Percentiles rank a stretch among this genome's conserved stretches.
Evolutionary conservation across 2,797 vertebrate species (phyloP).

Genomic region (Philypnodon macrostomus): DNA sequence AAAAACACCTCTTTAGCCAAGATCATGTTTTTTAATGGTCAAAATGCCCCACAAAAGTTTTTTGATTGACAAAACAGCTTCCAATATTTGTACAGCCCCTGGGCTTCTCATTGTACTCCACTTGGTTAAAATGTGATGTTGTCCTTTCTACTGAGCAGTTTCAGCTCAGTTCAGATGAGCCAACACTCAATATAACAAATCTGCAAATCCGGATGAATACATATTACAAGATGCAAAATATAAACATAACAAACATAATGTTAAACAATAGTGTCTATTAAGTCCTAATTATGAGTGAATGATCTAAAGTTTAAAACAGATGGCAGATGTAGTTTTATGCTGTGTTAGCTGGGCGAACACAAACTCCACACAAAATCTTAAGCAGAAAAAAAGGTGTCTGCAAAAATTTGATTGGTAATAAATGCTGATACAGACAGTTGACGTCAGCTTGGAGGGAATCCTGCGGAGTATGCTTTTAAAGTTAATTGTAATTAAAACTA

Average conservation of each 20-base stretch:
- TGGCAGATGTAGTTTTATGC: background rate
- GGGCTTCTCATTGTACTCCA: background rate
- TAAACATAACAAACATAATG: background rate
- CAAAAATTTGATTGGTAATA: background rate
- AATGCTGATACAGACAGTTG: background rate
- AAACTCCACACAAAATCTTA: background rate
- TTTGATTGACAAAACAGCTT: too few relatives aligned
- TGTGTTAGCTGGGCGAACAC: background rate
- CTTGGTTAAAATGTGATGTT: background rate
- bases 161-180: slow-evolving; percentile 7
- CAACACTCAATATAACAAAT: slow-evolving; percentile 4
- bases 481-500: background rate
- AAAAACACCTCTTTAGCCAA: too few relatives aligned
- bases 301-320: background rate
- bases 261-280: background rate
- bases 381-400: background rate
- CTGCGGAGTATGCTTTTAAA: background rate
- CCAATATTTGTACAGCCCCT: background rate
- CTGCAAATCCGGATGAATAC: slow-evolving; percentile 1
- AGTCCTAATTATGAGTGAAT: background rate
- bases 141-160: slow-evolving; percentile 3
- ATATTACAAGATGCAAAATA: background rate
- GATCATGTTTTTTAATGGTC: too few relatives aligned
- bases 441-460: background rate
- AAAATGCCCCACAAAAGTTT: too few relatives aligned